Evolutionary conservation across 1,140 invertebrate species (phyloP).

Genomic region (Macrotrachela quadricornifera): DNA sequence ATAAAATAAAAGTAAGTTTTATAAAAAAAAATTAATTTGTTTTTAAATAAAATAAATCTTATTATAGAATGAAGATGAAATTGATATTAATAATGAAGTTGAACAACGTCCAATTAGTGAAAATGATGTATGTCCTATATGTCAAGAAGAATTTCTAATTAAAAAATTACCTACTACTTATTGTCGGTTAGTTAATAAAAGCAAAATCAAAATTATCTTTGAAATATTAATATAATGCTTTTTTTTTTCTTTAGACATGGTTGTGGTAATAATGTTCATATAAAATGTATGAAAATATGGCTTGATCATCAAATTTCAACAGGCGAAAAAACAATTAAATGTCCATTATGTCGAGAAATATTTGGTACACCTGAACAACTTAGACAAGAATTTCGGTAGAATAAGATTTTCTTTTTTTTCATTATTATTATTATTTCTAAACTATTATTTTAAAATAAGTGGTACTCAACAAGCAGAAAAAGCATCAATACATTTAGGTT

Average conservation of each 20-base stretch:
- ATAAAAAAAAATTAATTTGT: too few species aligned
- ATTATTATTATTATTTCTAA: neutral
- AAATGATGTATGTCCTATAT: constrained; percentile 30
- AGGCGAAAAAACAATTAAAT: constrained; percentile 20
- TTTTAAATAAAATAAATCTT: too few species aligned
- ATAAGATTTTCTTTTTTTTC: neutral
- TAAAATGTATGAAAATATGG: constrained; percentile 31
- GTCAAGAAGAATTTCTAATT: constrained; percentile 27
- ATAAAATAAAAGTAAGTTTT: too few species aligned
- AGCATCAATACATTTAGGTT: constrained; percentile 17
- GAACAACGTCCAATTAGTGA: constrained; percentile 23
- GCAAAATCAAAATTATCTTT: neutral
- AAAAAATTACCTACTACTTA: constrained; percentile 26
- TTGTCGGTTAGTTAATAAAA: constrained; percentile 19
- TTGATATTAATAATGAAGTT: too few species aligned
- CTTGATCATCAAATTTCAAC: constrained; percentile 26
- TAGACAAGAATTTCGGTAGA: constrained; percentile 21
- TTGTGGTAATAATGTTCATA: constrained; percentile 31
- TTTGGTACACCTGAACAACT: constrained; percentile 26
- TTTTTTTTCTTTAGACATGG: too few species aligned
- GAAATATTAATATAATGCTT: too few species aligned
- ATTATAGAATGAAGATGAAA: too few species aligned
- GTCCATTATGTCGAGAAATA: constrained; percentile 29
- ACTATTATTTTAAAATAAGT: too few species aligned
- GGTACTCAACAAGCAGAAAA: neutral